Conservation (phyloP, 1,140 invertebrate genomes). For the Lethocerus indicus region DNA sequence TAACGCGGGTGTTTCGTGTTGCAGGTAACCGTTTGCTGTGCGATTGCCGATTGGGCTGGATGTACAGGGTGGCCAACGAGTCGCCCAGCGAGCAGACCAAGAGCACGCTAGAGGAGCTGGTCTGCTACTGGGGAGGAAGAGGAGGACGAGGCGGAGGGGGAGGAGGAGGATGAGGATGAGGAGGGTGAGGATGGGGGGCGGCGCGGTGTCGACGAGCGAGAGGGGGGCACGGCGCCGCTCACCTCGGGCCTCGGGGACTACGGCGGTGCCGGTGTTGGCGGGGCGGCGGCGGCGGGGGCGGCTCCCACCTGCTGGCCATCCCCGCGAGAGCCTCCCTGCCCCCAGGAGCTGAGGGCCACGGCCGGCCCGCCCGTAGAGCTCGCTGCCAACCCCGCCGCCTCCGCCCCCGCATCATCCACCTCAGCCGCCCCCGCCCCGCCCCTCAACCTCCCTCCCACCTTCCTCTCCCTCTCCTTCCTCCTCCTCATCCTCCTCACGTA, state of each 20-base stretch:
- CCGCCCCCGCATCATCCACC: background rate
- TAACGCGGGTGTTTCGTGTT: too few relatives aligned
- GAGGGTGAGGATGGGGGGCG: too few relatives aligned
- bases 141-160: too few relatives aligned
- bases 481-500: background rate
- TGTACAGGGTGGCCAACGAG: conserved; percentile 49
- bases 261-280: too few relatives aligned
- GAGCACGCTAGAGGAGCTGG: conserved; percentile 42
- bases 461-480: background rate
- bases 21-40: conserved; percentile 35
- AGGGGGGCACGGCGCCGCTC: too few relatives aligned
- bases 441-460: too few relatives aligned
- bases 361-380: conserved; percentile 2
- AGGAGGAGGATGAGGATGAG: too few relatives aligned
- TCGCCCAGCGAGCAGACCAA: conserved; percentile 46
- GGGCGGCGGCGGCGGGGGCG: too few relatives aligned
- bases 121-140: conserved; percentile 26
- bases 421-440: too few relatives aligned
- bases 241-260: too few relatives aligned
- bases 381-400: conserved; percentile 5
- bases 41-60: conserved; percentile 59
- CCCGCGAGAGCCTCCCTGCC: conserved; percentile 6
- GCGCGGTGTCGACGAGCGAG: too few relatives aligned
- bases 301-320: too few relatives aligned
- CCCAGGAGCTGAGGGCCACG: conserved; percentile 2